Conservation (phyloP, 2,113 vertebrate genomes). For the Danio rerio region DNA sequence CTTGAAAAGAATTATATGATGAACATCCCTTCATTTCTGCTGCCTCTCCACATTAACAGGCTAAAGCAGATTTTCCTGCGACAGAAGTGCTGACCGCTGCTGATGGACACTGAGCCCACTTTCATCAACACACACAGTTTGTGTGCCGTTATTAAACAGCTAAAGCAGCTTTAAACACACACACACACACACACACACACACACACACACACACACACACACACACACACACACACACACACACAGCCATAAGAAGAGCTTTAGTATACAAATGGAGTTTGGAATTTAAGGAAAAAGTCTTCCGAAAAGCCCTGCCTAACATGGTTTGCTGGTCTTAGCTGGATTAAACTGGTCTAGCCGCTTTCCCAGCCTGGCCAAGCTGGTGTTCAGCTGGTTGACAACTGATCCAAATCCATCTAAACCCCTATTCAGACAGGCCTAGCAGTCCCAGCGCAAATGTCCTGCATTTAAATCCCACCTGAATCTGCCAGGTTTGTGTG, state of each 20-base stretch:
- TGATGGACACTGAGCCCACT: conserved; percentile 41
- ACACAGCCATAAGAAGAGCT: background rate
- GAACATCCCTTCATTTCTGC: background rate
- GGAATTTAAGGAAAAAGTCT: background rate
- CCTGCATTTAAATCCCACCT: too few species aligned
- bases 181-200: conserved; percentile 13
- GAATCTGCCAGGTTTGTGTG: too few species aligned
- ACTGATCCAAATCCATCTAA: background rate
- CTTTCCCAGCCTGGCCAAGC: background rate
- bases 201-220: conserved; percentile 13
- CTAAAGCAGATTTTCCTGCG: conserved; percentile 31
- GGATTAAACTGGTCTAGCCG: background rate
- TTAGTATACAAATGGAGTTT: conserved; percentile 23
- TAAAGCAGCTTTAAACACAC: conserved; percentile 39
- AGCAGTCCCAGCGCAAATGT: too few species aligned
- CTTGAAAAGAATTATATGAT: conserved; percentile 2
- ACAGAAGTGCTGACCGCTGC: conserved; percentile 49
- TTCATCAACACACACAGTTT: conserved; percentile 23
- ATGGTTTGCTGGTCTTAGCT: conserved; percentile 4
- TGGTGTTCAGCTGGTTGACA: background rate
- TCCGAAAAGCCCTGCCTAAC: background rate
- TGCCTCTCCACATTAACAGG: conserved; percentile 25
- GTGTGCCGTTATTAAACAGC: conserved; percentile 27
- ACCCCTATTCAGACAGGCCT: background rate
- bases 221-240: background rate